Evolutionary conservation across 2,888 invertebrate species (phyloP).

Genomic region (Drosophila acutilabella): DNA sequence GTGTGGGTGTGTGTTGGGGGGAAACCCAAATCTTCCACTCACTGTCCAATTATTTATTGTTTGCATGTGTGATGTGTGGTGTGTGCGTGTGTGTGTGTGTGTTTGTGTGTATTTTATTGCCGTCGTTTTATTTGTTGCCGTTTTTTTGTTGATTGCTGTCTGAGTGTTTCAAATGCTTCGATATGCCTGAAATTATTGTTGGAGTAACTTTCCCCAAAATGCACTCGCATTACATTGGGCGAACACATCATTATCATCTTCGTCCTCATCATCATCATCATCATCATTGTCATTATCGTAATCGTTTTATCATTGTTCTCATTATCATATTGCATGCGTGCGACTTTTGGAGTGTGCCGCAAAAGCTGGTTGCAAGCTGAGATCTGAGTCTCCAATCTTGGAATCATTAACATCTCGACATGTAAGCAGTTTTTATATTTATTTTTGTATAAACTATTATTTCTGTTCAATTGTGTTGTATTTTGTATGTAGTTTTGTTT

Average conservation of each 20-base stretch:
- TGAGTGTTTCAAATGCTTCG: slow-evolving; percentile 72
- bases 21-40: slow-evolving; percentile 2
- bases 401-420: slow-evolving; percentile 26
- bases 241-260: slow-evolving; percentile 52
- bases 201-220: slow-evolving; percentile 68
- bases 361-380: slow-evolving; percentile 42
- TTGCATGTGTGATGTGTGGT: slow-evolving; percentile 19
- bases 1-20: background rate
- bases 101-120: slow-evolving; percentile 59
- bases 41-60: slow-evolving; percentile 35
- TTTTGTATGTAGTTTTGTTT: slow-evolving; percentile 18
- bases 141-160: slow-evolving; percentile 70
- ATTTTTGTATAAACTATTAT: slow-evolving; percentile 2
- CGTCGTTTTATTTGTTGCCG: slow-evolving; percentile 53
- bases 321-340: slow-evolving; percentile 43
- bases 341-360: slow-evolving; percentile 32
- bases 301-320: slow-evolving; percentile 23
- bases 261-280: slow-evolving; percentile 6
- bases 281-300: slow-evolving; percentile 17
- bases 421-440: slow-evolving; percentile 47
- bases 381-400: slow-evolving; percentile 8
- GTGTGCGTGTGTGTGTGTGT: slow-evolving; percentile 16
- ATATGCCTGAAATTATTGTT: slow-evolving; percentile 77
- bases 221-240: slow-evolving; percentile 55
- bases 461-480: slow-evolving; percentile 26